Percentiles rank a stretch among this genome's conserved stretches.
Evolutionary conservation across 2,113 vertebrate species (phyloP).

Genomic region (Myiozetetes cayanensis): DNA sequence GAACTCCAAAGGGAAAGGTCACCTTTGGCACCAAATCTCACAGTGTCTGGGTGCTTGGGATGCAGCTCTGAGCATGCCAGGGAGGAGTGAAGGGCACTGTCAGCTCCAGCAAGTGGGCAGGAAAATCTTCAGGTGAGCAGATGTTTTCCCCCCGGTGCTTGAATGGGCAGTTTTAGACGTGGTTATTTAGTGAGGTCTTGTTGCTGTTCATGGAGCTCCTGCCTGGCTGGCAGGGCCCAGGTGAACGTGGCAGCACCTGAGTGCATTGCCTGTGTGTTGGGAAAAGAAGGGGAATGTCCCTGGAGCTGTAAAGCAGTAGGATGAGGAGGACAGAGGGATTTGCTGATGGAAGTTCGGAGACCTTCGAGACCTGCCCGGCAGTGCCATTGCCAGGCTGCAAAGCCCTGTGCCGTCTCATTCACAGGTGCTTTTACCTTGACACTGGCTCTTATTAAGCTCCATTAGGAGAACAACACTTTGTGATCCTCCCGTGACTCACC

Average conservation of each 20-base stretch:
- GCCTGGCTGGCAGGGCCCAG: background rate
- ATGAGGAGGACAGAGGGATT: background rate
- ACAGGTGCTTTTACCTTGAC: conserved; percentile 14
- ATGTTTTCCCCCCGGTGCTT: background rate
- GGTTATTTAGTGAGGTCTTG: background rate
- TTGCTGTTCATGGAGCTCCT: background rate
- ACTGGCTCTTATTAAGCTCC: background rate
- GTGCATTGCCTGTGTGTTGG: background rate
- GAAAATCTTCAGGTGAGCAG: background rate
- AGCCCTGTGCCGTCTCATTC: background rate
- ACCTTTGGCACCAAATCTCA: background rate
- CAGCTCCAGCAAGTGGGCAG: background rate
- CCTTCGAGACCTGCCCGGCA: background rate
- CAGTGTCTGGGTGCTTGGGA: background rate
- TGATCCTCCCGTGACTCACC: conserved; percentile 21
- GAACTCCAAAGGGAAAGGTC: background rate
- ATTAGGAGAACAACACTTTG: background rate
- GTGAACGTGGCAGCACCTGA: background rate
- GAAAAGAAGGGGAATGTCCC: background rate
- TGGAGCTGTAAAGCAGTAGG: background rate
- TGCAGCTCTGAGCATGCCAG: background rate
- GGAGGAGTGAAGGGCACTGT: background rate
- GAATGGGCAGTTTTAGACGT: rapidly evolving
- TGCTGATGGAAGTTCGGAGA: background rate
- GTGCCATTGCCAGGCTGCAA: background rate